Percentiles rank a stretch among this genome's conserved stretches.
Conservation (phyloP, 2,113 vertebrate genomes). For the Chaenogobius annularis region DNA sequence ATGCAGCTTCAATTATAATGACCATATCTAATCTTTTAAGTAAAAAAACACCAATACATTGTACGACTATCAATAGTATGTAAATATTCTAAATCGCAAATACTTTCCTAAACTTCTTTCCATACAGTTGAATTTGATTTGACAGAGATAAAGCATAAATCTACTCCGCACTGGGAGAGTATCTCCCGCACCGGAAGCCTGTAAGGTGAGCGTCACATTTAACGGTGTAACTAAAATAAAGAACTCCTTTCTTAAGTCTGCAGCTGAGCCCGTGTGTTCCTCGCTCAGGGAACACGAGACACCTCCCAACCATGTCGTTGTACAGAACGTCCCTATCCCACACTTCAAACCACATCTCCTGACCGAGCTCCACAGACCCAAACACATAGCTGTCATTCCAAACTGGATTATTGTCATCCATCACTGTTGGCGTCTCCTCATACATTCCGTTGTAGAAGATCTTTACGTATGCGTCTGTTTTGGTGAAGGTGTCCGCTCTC, state of each 20-base stretch:
- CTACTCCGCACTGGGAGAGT: conserved; percentile 70
- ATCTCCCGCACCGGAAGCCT: conserved; percentile 73
- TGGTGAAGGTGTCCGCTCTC: conserved; percentile 70
- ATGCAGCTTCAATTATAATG: no score
- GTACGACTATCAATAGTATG: no score
- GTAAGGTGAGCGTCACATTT: conserved; percentile 73
- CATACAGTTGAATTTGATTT: not conserved
- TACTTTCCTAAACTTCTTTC: no score
- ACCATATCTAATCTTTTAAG: no score
- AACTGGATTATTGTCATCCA: conserved; percentile 71
- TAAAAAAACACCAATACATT: no score
- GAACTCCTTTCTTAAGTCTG: conserved; percentile 69
- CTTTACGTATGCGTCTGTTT: conserved; percentile 77
- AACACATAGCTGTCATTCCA: conserved; percentile 73
- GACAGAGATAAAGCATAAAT: not conserved
- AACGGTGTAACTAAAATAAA: conserved; percentile 73
- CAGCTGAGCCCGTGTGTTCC: conserved; percentile 73
- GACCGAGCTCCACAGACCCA: conserved; percentile 72
- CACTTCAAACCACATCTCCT: conserved; percentile 75
- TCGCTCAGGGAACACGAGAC: conserved; percentile 65
- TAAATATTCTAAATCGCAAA: no score
- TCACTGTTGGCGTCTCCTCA: conserved; percentile 68
- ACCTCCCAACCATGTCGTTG: conserved; percentile 69
- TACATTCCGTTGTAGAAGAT: conserved; percentile 73
- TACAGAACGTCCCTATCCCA: conserved; percentile 78